Percentiles rank a stretch among this genome's conserved stretches.
Conservation (phyloP, 2,797 vertebrate genomes). For the Poliocrania exsul region DNA sequence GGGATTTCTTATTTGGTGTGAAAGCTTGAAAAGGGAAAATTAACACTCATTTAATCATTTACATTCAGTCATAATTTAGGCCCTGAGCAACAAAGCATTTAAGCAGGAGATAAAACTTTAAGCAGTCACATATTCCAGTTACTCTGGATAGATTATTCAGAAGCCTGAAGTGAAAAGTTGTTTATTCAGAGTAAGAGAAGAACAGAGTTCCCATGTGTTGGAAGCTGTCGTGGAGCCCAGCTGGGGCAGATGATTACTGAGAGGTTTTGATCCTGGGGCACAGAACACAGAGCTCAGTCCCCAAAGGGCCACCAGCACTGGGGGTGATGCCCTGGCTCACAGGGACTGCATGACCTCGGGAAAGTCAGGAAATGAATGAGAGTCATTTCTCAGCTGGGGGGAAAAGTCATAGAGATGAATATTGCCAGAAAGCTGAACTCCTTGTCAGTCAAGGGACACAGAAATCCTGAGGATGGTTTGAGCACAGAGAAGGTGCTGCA, state of each 20-base stretch:
- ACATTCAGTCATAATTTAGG: background rate
- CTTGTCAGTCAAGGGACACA: accelerated
- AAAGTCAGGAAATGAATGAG: background rate
- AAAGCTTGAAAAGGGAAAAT: background rate
- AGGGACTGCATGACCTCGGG: background rate
- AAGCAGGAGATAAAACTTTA: background rate
- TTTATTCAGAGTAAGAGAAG: background rate
- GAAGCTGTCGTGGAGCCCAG: background rate
- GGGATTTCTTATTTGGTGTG: background rate
- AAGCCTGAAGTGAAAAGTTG: background rate
- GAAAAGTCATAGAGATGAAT: background rate
- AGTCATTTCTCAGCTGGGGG: background rate
- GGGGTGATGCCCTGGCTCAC: background rate
- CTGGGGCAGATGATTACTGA: background rate
- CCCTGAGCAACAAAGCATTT: background rate
- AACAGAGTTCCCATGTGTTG: background rate
- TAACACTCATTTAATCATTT: background rate
- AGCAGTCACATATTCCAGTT: background rate
- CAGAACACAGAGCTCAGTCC: background rate
- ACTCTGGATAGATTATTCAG: background rate
- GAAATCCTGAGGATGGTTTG: background rate
- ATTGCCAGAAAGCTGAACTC: background rate
- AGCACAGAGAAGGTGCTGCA: background rate
- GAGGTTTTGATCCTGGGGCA: accelerated
- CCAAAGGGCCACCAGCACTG: accelerated